Conservation (phyloP, 92 coral and sea anemone genomes). For the Pocillopora meandrina region DNA sequence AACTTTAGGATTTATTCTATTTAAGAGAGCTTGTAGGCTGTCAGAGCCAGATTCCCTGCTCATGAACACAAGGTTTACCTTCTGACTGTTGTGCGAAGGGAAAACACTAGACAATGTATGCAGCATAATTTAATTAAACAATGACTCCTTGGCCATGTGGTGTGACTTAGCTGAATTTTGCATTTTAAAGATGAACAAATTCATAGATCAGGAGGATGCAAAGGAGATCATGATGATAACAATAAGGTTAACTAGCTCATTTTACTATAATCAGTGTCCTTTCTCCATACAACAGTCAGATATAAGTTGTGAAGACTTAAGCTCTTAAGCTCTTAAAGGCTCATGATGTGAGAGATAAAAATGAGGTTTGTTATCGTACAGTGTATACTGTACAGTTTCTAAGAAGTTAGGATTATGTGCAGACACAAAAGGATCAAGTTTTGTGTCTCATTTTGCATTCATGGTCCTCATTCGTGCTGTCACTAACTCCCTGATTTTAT, state of each 20-base stretch:
- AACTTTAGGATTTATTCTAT: slow-evolving; percentile 75
- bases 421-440: no score
- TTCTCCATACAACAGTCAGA: slow-evolving; percentile 18
- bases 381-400: neutral
- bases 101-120: neutral
- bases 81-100: slow-evolving; percentile 28
- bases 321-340: neutral
- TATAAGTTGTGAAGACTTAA: neutral
- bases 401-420: no score
- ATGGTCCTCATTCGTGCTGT: no score
- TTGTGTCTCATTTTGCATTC: no score
- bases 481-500: no score
- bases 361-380: neutral
- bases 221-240: neutral
- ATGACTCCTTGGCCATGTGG: neutral
- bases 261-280: neutral
- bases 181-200: neutral
- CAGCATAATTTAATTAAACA: neutral
- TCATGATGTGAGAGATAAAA: slow-evolving; percentile 4
- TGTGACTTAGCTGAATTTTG: neutral
- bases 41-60: slow-evolving; percentile 1
- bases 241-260: neutral
- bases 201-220: no score
- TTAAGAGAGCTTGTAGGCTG: slow-evolving; percentile 38
- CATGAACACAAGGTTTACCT: neutral